A percentile compares a stretch with the other conserved stretches of the same genome.
These are phyloP conservation scores for Lottia scabra DNA, from an alignment of 2,888 invertebrate genomes.

Conservation along the genomic window DNA sequence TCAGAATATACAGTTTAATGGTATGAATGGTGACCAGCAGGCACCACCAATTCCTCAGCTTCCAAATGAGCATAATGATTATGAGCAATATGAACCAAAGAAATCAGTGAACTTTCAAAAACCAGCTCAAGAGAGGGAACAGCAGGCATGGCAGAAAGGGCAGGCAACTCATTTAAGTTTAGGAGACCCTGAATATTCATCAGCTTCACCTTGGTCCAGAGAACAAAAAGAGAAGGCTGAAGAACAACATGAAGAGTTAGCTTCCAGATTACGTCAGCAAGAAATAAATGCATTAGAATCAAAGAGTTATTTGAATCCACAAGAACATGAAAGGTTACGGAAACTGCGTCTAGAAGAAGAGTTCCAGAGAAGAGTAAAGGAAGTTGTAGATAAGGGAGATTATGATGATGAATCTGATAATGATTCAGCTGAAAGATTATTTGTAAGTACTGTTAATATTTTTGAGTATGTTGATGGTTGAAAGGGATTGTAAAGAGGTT, in stretches of 20 bases:
- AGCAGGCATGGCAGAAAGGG: constrained; percentile 33
- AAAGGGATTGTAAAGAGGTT: too few species aligned
- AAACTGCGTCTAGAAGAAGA: constrained; percentile 88
- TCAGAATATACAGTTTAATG: constrained; percentile 40
- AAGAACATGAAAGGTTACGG: constrained; percentile 62
- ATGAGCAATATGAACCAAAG: constrained; percentile 41
- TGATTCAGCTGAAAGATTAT: constrained; percentile 44
- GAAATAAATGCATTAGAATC: constrained; percentile 83
- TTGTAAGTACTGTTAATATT: constrained; percentile 34
- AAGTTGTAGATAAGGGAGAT: constrained; percentile 79
- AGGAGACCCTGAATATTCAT: constrained; percentile 32
- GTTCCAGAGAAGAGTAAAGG: constrained; percentile 90
- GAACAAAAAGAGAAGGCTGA: constrained; percentile 90
- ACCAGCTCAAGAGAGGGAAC: constrained; percentile 26
- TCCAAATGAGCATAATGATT: constrained; percentile 39
- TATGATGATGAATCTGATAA: constrained; percentile 71
- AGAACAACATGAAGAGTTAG: constrained; percentile 81
- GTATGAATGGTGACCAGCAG: constrained; percentile 21
- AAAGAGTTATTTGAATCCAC: constrained; percentile 41
- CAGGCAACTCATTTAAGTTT: constrained; percentile 26
- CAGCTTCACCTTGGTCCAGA: constrained; percentile 84
- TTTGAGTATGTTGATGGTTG: too few species aligned
- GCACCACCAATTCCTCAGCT: constrained; percentile 27
- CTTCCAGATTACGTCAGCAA: constrained; percentile 84
- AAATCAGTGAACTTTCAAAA: background rate